Base-by-base conservation (phyloP, 2,797 vertebrate genomes). In the Mus spretus region DNA sequence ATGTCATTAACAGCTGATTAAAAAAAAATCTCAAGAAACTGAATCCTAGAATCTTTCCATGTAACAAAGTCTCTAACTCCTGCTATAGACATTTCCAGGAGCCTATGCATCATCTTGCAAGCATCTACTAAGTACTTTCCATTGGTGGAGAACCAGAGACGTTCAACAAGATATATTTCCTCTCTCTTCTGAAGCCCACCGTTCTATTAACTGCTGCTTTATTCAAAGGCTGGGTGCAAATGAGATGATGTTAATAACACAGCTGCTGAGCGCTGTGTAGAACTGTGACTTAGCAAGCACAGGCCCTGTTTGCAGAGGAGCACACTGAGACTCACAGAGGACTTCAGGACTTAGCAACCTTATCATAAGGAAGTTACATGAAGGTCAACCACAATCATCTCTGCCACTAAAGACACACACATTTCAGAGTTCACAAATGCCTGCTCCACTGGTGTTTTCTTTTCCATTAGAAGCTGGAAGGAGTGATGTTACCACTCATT, bases 31-130 rank as follows among this genome's bases (percentile, higher is more conserved):
- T 40, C 50, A 86, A 74, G 81, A 34, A 79, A 74, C 57, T 85
- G 81, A 93, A 57, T 85, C 75, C 59, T 90, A 57, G 82, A 95
- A 90, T 37, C 59, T 75, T 79, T 85, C 61, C 31, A 86, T 37
- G 50, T 78, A 88, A 44, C 44, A 78, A 34, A 87, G 67, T 70
- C 19, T 95, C 93, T 19, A 87, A 91, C n/a, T 86, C 67, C 61
- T 84, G 72, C 87, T 91, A 7, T 7, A 78, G n/a, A 88, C 1
- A 24, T 80, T 74, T 95, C 44, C 34, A 89, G 28, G 61, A 34
- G 22, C 6, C 20, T 37, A 83, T 31, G 63, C 11, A 55, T 82
- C 90, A 84, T 28, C 75, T 44, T n/a, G 14, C 44, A 88, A 93
- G 50, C 28, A 67, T 53, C 75, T 82, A 26, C 40, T 26, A 86